These are phyloP conservation scores for Budorcas taxicolor DNA, from an alignment of 2,113 vertebrate genomes.

Conservation along the genomic window DNA sequence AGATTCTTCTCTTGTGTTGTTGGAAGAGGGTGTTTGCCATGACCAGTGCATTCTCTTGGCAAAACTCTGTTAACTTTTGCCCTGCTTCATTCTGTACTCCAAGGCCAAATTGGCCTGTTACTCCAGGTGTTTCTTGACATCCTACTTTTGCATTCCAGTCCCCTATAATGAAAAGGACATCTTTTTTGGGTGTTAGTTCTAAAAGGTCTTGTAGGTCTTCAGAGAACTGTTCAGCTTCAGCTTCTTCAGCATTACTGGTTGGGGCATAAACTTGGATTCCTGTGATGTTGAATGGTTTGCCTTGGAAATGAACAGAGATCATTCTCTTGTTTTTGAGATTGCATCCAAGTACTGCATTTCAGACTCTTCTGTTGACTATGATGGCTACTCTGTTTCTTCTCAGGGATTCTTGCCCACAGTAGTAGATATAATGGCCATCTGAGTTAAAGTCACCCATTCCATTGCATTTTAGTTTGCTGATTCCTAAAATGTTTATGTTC, in stretches of 20 bases:
- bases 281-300: background rate
- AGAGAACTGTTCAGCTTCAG: background rate
- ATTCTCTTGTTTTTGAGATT: background rate
- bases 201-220: background rate
- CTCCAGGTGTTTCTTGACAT: background rate
- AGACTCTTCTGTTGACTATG: background rate
- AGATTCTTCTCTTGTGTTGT: background rate
- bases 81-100: background rate
- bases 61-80: background rate
- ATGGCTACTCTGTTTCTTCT: background rate
- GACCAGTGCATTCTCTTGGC: background rate
- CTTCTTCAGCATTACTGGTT: background rate
- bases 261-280: background rate
- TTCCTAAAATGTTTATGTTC: background rate
- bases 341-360: background rate
- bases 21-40: background rate
- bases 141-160: background rate
- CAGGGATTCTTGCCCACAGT: background rate
- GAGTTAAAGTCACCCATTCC: background rate
- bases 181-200: background rate
- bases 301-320: background rate
- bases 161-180: background rate
- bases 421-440: background rate
- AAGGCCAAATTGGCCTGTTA: background rate
- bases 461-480: background rate